A percentile compares a stretch with the other conserved stretches of the same genome.
Evolutionary conservation across 2,113 vertebrate species (phyloP).

Genomic region (Ascaphus truei): DNA sequence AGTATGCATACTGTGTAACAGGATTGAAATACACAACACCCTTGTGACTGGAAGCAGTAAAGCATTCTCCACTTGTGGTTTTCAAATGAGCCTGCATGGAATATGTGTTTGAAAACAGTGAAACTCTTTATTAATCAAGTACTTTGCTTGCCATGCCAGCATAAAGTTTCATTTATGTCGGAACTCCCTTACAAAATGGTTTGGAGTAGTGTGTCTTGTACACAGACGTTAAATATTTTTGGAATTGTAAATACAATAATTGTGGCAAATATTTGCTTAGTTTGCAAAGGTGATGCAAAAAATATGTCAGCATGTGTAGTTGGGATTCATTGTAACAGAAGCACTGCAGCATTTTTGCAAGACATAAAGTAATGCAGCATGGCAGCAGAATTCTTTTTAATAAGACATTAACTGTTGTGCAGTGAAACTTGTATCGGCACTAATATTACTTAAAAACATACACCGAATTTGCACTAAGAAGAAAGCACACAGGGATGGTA

Average conservation of each 20-base stretch:
- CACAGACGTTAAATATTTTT: constrained; percentile 80
- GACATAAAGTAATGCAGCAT: too few relatives aligned
- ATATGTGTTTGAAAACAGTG: constrained; percentile 92
- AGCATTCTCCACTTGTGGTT: constrained; percentile 92
- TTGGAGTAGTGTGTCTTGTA: constrained; percentile 70
- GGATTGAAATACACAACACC: constrained; percentile 89
- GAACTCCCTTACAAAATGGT: constrained; percentile 71
- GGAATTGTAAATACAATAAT: constrained; percentile 81
- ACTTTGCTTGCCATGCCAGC: constrained; percentile 75
- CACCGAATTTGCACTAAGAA: too few relatives aligned
- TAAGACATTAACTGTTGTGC: too few relatives aligned
- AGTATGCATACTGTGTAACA: constrained; percentile 90
- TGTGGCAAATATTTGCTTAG: constrained; percentile 63
- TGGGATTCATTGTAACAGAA: neutral
- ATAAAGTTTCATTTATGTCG: constrained; percentile 82
- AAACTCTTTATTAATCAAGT: constrained; percentile 88
- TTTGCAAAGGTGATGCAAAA: constrained; percentile 48
- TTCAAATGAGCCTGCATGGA: constrained; percentile 91
- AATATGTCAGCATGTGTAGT: neutral
- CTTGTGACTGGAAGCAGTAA: constrained; percentile 93
- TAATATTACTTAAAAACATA: too few relatives aligned
- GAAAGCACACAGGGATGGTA: too few relatives aligned
- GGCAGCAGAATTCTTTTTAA: too few relatives aligned
- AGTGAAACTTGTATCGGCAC: too few relatives aligned
- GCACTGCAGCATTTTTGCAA: neutral